phyloP scores from a whole-genome alignment of 1,140 invertebrate species.

The Papilio dardanus region DNA sequence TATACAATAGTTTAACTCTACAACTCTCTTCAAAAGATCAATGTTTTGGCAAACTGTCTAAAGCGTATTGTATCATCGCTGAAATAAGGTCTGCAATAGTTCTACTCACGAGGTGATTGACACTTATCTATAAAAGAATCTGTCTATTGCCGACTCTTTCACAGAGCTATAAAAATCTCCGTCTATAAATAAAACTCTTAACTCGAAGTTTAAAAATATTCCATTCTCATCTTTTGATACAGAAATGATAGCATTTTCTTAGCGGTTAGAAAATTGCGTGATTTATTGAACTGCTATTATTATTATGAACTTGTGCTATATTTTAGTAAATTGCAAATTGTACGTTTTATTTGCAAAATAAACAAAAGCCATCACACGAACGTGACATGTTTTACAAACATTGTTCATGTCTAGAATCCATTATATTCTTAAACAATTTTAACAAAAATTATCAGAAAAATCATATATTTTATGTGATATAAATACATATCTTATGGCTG shows the following conservation, averaged over 20 bases:
- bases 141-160: constrained; percentile 1
- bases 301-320: not conserved
- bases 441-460: too few species aligned
- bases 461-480: too few species aligned
- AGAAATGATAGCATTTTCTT: not conserved
- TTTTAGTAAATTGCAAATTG: not conserved
- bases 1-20: too few species aligned
- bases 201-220: not conserved
- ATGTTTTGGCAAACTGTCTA: not conserved
- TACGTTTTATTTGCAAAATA: constrained; percentile 10
- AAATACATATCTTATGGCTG: too few species aligned
- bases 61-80: not conserved
- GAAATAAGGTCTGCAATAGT: not conserved
- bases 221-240: not conserved
- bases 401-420: constrained; percentile 20
- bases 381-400: constrained; percentile 10
- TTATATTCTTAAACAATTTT: constrained; percentile 8
- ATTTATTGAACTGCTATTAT: not conserved
- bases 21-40: not conserved
- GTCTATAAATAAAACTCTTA: constrained; percentile 2
- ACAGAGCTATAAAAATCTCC: not conserved
- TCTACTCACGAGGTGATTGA: constrained; percentile 14
- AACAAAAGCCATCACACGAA: not conserved
- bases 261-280: not conserved
- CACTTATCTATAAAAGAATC: constrained; percentile 14